Evolutionary conservation across 2,797 vertebrate species (phyloP).

Genomic region (Pangasius mekongensis): DNA sequence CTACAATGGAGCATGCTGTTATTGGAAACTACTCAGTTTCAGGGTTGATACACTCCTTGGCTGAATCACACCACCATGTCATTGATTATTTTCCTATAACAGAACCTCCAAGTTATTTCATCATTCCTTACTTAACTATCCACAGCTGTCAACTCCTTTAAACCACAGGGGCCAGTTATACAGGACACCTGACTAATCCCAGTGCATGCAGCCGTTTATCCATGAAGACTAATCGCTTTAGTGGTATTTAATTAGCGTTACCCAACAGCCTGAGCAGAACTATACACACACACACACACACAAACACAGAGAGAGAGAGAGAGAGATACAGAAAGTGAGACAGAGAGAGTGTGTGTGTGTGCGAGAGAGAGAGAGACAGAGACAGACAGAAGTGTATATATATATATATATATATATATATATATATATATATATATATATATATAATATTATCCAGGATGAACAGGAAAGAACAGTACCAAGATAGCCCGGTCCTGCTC

Average conservation of each 20-base stretch:
- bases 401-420: no score
- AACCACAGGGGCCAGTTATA: neutral
- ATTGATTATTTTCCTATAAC: neutral
- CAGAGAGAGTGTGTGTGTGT: no score
- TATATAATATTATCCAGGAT: neutral
- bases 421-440: no score
- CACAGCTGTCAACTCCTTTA: neutral
- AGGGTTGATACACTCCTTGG: neutral
- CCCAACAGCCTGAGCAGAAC: neutral
- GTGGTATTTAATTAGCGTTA: neutral
- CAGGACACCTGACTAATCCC: neutral
- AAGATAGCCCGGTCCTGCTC: conserved; percentile 90
- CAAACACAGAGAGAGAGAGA: no score
- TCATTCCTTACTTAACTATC: no score
- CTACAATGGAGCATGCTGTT: neutral
- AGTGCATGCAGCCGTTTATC: neutral
- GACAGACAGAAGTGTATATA: no score
- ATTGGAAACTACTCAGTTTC: neutral
- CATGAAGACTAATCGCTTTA: neutral
- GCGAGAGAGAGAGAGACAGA: no score
- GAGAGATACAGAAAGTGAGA: no score
- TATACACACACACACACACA: neutral
- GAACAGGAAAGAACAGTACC: conserved; percentile 65
- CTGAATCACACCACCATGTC: neutral
- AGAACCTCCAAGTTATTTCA: neutral